A percentile compares a stretch with the other conserved stretches of the same genome.
phyloP scores from a whole-genome alignment of 2,113 vertebrate species.

The Anolis sagrei region DNA sequence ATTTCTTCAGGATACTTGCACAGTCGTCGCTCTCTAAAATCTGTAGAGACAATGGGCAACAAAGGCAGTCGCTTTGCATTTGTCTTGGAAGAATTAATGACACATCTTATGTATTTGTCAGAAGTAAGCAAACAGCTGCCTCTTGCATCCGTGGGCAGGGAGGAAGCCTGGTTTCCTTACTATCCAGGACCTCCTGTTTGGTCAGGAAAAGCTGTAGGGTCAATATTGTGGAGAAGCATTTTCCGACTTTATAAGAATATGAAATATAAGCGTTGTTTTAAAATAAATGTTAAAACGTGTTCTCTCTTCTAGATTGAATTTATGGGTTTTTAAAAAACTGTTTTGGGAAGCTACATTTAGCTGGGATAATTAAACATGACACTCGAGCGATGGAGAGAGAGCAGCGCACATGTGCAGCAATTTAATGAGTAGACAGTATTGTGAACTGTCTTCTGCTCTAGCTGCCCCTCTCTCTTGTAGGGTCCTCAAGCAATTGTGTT shows the following conservation, averaged over 20 bases:
- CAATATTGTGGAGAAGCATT: conserved; percentile 7
- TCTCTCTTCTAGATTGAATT: not conserved
- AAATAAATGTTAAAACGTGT: conserved; percentile 13
- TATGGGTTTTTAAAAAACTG: conserved; percentile 10
- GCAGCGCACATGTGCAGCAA: not conserved
- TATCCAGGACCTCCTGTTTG: conserved; percentile 23
- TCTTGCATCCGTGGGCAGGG: conserved; percentile 46
- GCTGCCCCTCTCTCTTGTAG: not conserved
- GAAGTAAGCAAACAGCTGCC: conserved; percentile 62
- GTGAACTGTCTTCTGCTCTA: conserved; percentile 32
- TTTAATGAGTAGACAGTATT: not conserved
- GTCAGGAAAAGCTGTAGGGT: not conserved
- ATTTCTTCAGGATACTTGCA: conserved; percentile 51
- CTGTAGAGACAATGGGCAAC: conserved; percentile 65
- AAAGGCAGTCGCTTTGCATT: conserved; percentile 75
- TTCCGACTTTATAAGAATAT: not conserved
- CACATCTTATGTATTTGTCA: conserved; percentile 68
- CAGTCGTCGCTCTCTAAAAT: conserved; percentile 56
- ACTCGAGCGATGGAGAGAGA: not conserved
- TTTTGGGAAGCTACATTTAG: conserved; percentile 15
- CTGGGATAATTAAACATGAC: conserved; percentile 8
- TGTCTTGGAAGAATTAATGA: conserved; percentile 74
- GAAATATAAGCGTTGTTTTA: not conserved
- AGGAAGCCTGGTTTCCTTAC: conserved; percentile 41
- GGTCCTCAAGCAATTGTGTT: conserved; percentile 28